Conservation (phyloP, 2,797 vertebrate genomes). For the Cyclura pinguis region DNA sequence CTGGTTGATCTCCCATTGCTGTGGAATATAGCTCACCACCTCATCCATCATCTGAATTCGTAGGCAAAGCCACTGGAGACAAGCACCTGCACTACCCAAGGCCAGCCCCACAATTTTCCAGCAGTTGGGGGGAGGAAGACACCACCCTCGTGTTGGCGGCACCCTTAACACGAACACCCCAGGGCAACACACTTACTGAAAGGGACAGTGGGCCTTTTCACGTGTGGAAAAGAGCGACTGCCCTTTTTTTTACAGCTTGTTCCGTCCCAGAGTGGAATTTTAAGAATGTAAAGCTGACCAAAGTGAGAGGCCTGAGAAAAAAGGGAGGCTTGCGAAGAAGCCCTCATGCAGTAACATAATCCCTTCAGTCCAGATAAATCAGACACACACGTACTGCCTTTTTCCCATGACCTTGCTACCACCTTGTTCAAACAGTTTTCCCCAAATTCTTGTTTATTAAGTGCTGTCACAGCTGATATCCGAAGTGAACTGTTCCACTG, state of each 20-base stretch:
- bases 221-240: slow-evolving; percentile 57
- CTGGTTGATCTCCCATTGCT: background rate
- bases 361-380: slow-evolving; percentile 77
- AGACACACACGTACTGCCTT: slow-evolving; percentile 59
- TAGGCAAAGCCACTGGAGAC: background rate
- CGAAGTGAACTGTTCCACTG: background rate
- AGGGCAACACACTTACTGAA: slow-evolving; percentile 28
- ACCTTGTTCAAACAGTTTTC: slow-evolving; percentile 41
- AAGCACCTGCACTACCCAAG: background rate
- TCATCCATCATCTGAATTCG: background rate
- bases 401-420: slow-evolving; percentile 83
- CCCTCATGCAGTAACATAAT: slow-evolving; percentile 80
- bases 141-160: background rate
- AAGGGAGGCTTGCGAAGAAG: slow-evolving; percentile 72
- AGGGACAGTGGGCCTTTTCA: slow-evolving; percentile 25
- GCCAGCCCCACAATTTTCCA: slow-evolving; percentile 34
- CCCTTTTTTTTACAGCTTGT: slow-evolving; percentile 49
- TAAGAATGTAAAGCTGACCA: slow-evolving; percentile 74
- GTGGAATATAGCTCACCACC: too few relatives aligned
- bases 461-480: slow-evolving; percentile 10
- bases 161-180: background rate
- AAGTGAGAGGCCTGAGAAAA: slow-evolving; percentile 69
- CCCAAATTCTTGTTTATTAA: slow-evolving; percentile 25
- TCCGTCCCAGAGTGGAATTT: slow-evolving; percentile 72
- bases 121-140: background rate